Base-by-base conservation (phyloP, 2,888 invertebrate species). In the Amphimallon solstitiale region DNA sequence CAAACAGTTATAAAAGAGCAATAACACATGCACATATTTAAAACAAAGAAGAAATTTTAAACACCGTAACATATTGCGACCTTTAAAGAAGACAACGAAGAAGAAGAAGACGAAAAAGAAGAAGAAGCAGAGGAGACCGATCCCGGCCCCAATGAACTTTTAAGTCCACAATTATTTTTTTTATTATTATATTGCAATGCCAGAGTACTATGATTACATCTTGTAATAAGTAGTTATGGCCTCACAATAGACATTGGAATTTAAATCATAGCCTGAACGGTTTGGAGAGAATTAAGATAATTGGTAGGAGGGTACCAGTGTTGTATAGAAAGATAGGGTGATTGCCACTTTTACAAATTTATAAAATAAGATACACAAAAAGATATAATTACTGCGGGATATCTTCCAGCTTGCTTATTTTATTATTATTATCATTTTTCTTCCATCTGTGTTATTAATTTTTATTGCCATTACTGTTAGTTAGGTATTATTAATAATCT, bases 241-340 rank as follows among this genome's bases (percentile, higher is more conserved):
- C 73, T 77, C 77, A 80, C 80, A 81, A 81, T 80, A 78, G 79
- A 75, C 80, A 79, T 77, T 78, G 80, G 80, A 80, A 81, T 81
- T 80, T 80, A 80, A 81, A 81, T 81, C 78, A 80, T 79, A 79
- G 75, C 77, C 75, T 73, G 74, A 77, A 75, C 76, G 72, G 76
- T 76, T 79, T 79, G 74, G 76, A 75, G 29, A 29, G 78, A 80
- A 79, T 81, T 78, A 80, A 78, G 76, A 77, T 80, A 80, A 80
- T 80, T 76, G 77, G 74, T 77, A 77, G 81, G 76, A 74, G 76
- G 76, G 73, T 70, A 59, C 65, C 63, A 54, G 56, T 60, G 70
- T 67, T 66, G 70, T 67, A 66, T 71, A 49, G 67, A 63, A 66
- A 29, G 5, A 63, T 65, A 59, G 70, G 66, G 68, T 66, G 68